Percentiles rank a stretch among this genome's conserved stretches.
Conservation (phyloP, 2,888 invertebrate genomes). For the Oscheius onirici region DNA sequence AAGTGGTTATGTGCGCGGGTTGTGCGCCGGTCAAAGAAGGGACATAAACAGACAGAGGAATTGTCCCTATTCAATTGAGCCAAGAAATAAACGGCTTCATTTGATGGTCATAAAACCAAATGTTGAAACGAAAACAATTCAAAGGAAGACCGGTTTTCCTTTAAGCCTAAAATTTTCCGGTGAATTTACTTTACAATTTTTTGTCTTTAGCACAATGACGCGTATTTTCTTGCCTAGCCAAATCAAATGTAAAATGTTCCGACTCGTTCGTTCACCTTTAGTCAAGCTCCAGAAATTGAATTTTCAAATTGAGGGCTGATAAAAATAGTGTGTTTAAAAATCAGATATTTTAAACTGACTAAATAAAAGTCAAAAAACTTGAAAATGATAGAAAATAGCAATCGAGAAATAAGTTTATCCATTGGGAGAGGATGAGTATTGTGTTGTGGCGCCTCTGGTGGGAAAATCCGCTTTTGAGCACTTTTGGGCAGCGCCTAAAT, state of each 20-base stretch:
- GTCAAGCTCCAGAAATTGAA: too few species aligned
- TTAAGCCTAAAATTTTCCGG: background rate
- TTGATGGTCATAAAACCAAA: background rate
- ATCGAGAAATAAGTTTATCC: background rate
- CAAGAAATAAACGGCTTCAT: too few species aligned
- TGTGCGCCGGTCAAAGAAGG: constrained; percentile 17
- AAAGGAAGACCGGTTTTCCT: too few species aligned
- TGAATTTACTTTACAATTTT: too few species aligned
- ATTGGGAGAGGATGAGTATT: background rate
- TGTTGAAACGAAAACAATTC: background rate
- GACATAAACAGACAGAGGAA: constrained; percentile 6
- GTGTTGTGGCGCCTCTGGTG: constrained; percentile 10
- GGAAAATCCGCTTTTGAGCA: constrained; percentile 32
- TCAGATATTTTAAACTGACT: too few species aligned
- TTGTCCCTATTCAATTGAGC: constrained; percentile 8
- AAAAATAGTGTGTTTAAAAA: too few species aligned
- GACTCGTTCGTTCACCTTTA: too few species aligned
- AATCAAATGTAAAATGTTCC: too few species aligned
- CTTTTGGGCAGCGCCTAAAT: constrained; percentile 31
- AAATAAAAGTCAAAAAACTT: too few species aligned
- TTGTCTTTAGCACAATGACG: background rate
- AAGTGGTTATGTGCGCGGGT: constrained; percentile 22
- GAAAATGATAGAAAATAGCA: background rate
- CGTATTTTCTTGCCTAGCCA: background rate
- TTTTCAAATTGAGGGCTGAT: too few species aligned